A percentile compares a stretch with the other conserved stretches of the same genome.
Conservation (phyloP, 2,113 vertebrate genomes). For the Microcebus ravelobensis region DNA sequence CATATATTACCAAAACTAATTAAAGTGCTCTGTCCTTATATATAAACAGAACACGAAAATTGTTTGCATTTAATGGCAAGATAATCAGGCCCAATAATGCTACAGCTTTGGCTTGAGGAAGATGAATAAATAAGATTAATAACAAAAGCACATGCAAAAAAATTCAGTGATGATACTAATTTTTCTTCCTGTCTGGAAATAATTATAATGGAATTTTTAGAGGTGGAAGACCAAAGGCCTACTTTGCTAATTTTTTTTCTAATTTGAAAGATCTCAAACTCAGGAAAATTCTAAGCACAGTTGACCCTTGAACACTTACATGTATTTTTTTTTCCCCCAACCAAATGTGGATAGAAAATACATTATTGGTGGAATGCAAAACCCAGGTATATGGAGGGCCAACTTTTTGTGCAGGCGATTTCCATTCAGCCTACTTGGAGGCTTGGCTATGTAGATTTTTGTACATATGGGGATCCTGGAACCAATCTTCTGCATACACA, state of each 20-base stretch:
- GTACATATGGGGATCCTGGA: not conserved
- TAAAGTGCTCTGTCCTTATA: not conserved
- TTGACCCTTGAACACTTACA: not conserved
- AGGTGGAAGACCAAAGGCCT: not conserved
- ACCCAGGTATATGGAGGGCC: not conserved
- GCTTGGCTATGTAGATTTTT: not conserved
- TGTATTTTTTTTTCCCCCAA: not conserved
- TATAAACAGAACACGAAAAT: constrained; percentile 4
- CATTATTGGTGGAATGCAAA: not conserved
- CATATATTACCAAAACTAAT: constrained; percentile 7
- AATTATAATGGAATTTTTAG: constrained; percentile 17
- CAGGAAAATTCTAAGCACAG: not conserved
- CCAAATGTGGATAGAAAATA: not conserved
- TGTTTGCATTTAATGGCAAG: constrained; percentile 26
- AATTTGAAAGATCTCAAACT: constrained; percentile 32
- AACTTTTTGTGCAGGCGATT: not conserved
- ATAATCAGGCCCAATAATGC: not conserved
- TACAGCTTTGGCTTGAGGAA: constrained; percentile 6
- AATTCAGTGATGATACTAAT: not conserved
- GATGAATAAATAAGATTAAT: constrained; percentile 24
- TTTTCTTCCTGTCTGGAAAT: constrained; percentile 50
- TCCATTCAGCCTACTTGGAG: not conserved
- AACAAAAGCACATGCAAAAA: constrained; percentile 30
- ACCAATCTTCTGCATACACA: not conserved
- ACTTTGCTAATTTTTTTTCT: not conserved